These are phyloP conservation scores for Oligia latruncula DNA, from an alignment of 2,888 invertebrate species.

Conservation along the genomic window DNA sequence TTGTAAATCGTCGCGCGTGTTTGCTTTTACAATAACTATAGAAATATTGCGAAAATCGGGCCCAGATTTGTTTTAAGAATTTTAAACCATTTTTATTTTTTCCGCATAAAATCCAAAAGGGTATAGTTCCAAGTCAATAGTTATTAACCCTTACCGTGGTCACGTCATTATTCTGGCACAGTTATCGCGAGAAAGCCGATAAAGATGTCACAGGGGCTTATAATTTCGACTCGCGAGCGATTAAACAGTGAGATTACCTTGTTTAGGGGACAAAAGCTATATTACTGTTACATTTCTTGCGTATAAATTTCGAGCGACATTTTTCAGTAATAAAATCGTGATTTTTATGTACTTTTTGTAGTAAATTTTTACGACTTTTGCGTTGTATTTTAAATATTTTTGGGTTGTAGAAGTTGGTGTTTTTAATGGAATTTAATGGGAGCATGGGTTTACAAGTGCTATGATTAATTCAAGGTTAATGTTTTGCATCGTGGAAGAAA, in stretches of 20 bases:
- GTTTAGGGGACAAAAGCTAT: slow-evolving; percentile 72
- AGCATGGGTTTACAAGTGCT: slow-evolving; percentile 7
- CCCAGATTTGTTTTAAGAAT: not conserved
- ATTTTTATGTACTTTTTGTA: slow-evolving; percentile 46
- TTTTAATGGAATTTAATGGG: slow-evolving; percentile 45
- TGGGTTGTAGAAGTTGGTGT: slow-evolving; percentile 29
- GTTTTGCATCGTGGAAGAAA: slow-evolving; percentile 24
- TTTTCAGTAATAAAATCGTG: slow-evolving; percentile 60
- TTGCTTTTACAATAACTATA: not conserved
- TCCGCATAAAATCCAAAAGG: not conserved
- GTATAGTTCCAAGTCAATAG: slow-evolving; percentile 29
- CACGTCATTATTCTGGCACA: slow-evolving; percentile 67
- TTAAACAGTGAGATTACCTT: slow-evolving; percentile 74
- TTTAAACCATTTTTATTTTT: too few relatives aligned
- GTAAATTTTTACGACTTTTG: slow-evolving; percentile 50
- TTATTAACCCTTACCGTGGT: slow-evolving; percentile 34
- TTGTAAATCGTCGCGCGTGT: not conserved
- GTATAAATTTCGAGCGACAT: slow-evolving; percentile 59
- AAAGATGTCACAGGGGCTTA: slow-evolving; percentile 85
- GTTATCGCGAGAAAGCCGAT: slow-evolving; percentile 75
- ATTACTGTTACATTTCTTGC: slow-evolving; percentile 51
- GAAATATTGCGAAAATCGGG: not conserved
- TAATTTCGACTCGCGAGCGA: slow-evolving; percentile 76
- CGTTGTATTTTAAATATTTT: slow-evolving; percentile 39
- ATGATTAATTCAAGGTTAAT: slow-evolving; percentile 34